Percentiles rank a stretch among this genome's conserved stretches.
These are phyloP conservation scores for Schizaphis graminum DNA, from an alignment of 2,888 invertebrate species.

Conservation along the genomic window DNA sequence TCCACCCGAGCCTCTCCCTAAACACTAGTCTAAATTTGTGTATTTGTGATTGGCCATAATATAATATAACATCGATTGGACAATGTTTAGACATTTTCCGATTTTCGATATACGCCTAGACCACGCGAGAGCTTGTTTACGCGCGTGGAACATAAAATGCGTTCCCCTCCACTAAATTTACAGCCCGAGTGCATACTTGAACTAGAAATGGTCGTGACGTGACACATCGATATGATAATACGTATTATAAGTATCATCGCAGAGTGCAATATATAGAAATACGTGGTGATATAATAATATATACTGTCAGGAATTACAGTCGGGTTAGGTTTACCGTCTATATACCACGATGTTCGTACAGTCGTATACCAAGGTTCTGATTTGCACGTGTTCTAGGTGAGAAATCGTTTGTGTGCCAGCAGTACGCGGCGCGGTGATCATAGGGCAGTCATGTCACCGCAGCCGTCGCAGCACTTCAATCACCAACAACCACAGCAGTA, in stretches of 20 bases:
- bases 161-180: neutral
- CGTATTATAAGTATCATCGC: neutral
- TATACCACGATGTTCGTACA: neutral
- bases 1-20: no score
- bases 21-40: neutral
- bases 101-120: neutral
- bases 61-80: neutral
- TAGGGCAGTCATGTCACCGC: slow-evolving; percentile 37
- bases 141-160: neutral
- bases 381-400: slow-evolving; percentile 29
- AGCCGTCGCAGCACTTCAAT: neutral
- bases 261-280: neutral
- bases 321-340: no score
- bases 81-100: neutral
- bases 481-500: neutral
- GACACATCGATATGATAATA: neutral
- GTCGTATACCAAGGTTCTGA: neutral
- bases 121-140: neutral
- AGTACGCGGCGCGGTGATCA: neutral
- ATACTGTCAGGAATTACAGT: neutral
- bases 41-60: neutral
- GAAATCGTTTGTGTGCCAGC: neutral
- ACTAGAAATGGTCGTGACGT: neutral
- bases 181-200: neutral
- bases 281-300: neutral